A percentile compares a stretch with the other conserved stretches of the same genome.
These are phyloP conservation scores for Calliopsis andreniformis DNA, from an alignment of 1,140 invertebrate species.

Conservation along the genomic window DNA sequence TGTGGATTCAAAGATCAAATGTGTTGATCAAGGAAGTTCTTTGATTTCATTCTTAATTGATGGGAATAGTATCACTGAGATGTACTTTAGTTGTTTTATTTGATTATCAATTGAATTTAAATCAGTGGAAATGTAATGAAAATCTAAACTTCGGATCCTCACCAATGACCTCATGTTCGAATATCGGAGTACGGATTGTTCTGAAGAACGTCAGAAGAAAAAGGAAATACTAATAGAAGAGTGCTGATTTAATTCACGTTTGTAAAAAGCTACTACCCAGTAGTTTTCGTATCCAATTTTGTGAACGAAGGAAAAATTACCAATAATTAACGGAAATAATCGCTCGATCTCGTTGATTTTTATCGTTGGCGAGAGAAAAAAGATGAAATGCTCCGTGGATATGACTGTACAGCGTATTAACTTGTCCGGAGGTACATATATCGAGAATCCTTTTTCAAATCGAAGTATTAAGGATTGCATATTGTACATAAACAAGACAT, in stretches of 20 bases:
- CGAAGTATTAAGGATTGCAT: conserved; percentile 80
- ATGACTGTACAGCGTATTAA: conserved; percentile 80
- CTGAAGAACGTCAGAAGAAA: neutral
- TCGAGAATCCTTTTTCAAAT: conserved; percentile 78
- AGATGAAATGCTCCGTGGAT: conserved; percentile 74
- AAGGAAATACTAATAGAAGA: neutral
- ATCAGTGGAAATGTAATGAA: neutral
- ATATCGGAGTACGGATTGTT: conserved; percentile 1
- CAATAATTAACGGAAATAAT: conserved; percentile 17
- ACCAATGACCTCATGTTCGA: conserved; percentile 11
- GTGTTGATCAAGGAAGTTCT: neutral
- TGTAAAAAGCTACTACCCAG: conserved; percentile 9
- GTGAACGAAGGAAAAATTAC: neutral
- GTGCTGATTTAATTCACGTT: conserved; percentile 24
- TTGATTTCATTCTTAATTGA: neutral
- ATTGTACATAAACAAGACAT: conserved; percentile 82
- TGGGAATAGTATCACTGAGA: neutral
- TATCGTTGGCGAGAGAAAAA: conserved; percentile 59
- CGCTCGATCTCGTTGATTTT: conserved; percentile 57
- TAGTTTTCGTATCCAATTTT: conserved; percentile 23
- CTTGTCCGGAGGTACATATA: conserved; percentile 78
- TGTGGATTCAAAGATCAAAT: neutral
- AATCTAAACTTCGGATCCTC: conserved; percentile 7
- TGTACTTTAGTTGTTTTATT: neutral
- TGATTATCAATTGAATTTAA: neutral